Evolutionary conservation across 2,888 invertebrate species (phyloP), one percentile per base, ranked within the genome.

Genomic region (Hirtodrosophila alboralis): DNA sequence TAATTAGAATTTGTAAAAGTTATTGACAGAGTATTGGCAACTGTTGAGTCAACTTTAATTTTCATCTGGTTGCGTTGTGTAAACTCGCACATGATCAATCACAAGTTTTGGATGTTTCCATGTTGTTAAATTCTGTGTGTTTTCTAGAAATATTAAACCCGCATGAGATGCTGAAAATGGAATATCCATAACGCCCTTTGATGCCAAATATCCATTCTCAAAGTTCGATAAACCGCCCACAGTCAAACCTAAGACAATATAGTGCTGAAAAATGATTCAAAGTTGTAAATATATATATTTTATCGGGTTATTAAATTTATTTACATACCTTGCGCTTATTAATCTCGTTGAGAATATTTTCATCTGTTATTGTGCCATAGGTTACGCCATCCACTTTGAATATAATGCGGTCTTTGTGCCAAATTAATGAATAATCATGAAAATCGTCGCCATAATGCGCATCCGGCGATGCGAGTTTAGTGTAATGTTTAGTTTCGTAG

Each of bases 341-440:
- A 3, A 71, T 21, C 1, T 51, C 0, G 0, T 40, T 2, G 5
- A 73, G 33, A 7, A 31, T 10, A 0, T 2, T 1, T 4, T 23
- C n/a, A 26, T 70, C 30, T 6, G 5, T 48, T 34, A 74, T 48
- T 0, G 3, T 30, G 4, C 56, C 64, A 23, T 52, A 69, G 0
- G 9, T 27, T 4, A 3, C 0, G 0, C 30, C 75, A 57, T 72
- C 59, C 1, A 69, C 52, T 37, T 63, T 60, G 13, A 37, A 72
- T 21, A 53, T 64, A 6, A 72, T 56, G 8, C 52, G 47, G 30
- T 74, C 51, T 10, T 3, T 13, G 16, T 54, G 56, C 53, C 69
- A 59, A 36, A 72, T 74, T 3, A 75, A 41, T 2, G 69, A 48
- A 28, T 47, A 72, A n/a, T 23, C 26, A 30, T 72, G 75, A 16